Base-by-base conservation (phyloP, 2,113 vertebrate species). In the Shinisaurus crocodilurus region DNA sequence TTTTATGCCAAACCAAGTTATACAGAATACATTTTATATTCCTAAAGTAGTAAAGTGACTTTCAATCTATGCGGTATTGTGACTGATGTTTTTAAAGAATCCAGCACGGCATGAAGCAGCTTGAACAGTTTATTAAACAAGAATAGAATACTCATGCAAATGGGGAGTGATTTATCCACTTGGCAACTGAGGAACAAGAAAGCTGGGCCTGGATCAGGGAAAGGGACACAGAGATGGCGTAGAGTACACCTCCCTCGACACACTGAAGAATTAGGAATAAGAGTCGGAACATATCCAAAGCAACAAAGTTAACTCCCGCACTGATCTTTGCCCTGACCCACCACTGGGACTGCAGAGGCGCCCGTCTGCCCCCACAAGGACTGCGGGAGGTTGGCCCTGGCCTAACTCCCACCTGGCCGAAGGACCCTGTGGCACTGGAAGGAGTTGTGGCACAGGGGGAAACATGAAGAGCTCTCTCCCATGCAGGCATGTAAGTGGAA, bases 101-200 rank as follows among this genome's bases (percentile, higher is more conserved):
- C 18, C 29, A 45, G 6, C 48, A 60, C 8, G 6, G 40, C 3
- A 23, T 18, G 29, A 69, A 57, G 34, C 27, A 15, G 45, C 29
- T 70, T 69, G 6, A 80, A 86, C 27, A 43, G 3, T 90, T 90
- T 90, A 90, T 80, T 90, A 54, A 85, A 86, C 74, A 86, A 83
- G 50, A 32, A 67, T 29, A 25, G 45, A 13, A 77, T 32, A 57
- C 25, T 29, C 27, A 37, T 54, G 16, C 89, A 65, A 37, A 75
- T 9, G 67, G 7, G 60, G 65, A 77, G 45, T 27, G 20, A 32
- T 6, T 34, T 23, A 45, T 45, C 57, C 80, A 83, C 80, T n/a
- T 63, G 75, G 45, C 34, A 20, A 45, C 34, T 69, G 34, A 54
- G 27, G 63, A 70, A 63, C 37, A 1, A 37, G 60, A 27, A 69